Base-by-base conservation (phyloP, 2,888 invertebrate species). In the Sminthurinus aureus region DNA sequence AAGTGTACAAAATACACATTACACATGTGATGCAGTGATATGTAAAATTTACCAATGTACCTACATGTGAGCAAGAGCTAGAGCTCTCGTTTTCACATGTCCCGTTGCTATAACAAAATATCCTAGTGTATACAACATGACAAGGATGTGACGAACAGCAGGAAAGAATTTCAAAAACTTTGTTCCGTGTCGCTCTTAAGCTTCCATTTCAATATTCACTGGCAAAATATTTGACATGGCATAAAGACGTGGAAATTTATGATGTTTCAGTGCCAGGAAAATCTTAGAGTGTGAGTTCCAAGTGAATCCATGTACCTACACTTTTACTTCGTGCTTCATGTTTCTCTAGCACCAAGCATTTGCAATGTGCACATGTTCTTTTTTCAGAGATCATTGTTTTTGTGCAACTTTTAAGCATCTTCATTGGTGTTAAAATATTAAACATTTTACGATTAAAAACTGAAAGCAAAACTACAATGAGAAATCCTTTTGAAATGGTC, bases 131-230 rank as follows among this genome's bases (percentile, higher is more conserved):
- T 26, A 74, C 50, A 26, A 69, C 71, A 52, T 74, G 81, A 76
- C 80, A 78, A 69, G 81, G 50, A 81, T 78, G 71, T 52, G 77
- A 77, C 71, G 78, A 83, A 79, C 83, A 83, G 69, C 64, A 75
- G 66, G 83, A 79, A 84, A 74, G 84, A 84, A 84, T 84, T 84
- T 52, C 74, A 79, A 79, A 82, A 84, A 81, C 82, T 82, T 78
- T 79, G 20, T 50, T 81, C 76, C 71, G 81, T 81, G 81, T 73
- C 51, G 81, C 50, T 69, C 73, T 15, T 83, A 83, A 79, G 79
- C 79, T 78, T 83, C 74, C 82, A 67, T 84, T 67, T 74, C 84
- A 82, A 82, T 82, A 84, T 82, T 84, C 73, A 66, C 81, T 81
- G 80, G 80, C 80, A 81, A 84, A 84, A 79, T 79, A 81, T 84